A percentile compares a stretch with the other conserved stretches of the same genome.
Evolutionary conservation across 1,140 invertebrate genomes (phyloP).

Genomic region (Scaptomyza pallida): DNA sequence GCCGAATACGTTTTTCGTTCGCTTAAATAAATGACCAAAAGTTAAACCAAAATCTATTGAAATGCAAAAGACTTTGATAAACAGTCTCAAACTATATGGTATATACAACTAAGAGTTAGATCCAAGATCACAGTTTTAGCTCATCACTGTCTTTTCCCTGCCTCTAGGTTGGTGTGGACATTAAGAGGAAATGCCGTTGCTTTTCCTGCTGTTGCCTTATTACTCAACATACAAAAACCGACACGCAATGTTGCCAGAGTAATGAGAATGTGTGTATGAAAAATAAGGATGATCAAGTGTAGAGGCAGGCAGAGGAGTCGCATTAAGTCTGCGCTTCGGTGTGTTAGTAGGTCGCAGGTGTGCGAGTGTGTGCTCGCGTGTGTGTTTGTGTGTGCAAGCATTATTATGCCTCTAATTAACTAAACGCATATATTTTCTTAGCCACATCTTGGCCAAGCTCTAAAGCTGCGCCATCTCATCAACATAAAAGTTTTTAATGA

Average conservation of each 20-base stretch:
- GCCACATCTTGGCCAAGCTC: constrained; percentile 56
- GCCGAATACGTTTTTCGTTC: neutral
- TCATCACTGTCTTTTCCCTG: constrained; percentile 13
- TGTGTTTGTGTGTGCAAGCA: constrained; percentile 37
- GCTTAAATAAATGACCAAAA: too few species aligned
- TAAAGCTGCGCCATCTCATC: constrained; percentile 65
- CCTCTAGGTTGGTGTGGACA: constrained; percentile 19
- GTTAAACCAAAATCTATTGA: too few species aligned
- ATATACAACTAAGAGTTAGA: neutral
- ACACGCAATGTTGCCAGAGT: constrained; percentile 24
- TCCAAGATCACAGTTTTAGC: neutral
- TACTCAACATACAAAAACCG: neutral
- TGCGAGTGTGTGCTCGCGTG: constrained; percentile 14
- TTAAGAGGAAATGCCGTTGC: constrained; percentile 28
- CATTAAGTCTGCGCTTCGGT: constrained; percentile 17
- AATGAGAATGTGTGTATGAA: constrained; percentile 9
- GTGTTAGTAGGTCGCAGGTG: constrained; percentile 47
- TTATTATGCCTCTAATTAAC: constrained; percentile 75
- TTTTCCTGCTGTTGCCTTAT: neutral
- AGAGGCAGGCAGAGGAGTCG: constrained; percentile 26
- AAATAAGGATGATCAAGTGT: constrained; percentile 6
- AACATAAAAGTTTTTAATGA: constrained; percentile 82
- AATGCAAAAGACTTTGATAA: too few species aligned
- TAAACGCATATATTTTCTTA: constrained; percentile 62
- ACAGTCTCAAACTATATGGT: too few species aligned